A percentile compares a stretch with the other conserved stretches of the same genome.
Conservation (phyloP, 2,888 invertebrate species). For the Thyatira batis region DNA sequence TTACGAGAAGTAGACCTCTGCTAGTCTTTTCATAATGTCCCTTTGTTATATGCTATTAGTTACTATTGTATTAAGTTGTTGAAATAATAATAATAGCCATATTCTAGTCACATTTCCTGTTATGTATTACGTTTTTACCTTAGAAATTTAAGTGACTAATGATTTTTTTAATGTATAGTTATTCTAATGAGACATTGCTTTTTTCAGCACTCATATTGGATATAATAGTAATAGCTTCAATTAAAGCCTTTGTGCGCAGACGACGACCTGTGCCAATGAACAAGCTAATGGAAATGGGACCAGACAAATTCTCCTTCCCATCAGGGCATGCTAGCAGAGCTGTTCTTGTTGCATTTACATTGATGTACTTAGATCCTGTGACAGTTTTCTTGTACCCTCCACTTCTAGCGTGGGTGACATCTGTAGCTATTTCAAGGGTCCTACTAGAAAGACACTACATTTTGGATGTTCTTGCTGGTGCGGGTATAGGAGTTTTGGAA, state of each 20-base stretch:
- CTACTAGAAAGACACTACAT: conserved; percentile 93
- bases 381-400: conserved; percentile 83
- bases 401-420: conserved; percentile 87
- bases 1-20: too few relatives aligned
- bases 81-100: too few relatives aligned
- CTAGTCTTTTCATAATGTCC: too few relatives aligned
- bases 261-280: conserved; percentile 87
- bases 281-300: conserved; percentile 88
- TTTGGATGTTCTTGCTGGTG: conserved; percentile 91
- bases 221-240: conserved; percentile 87
- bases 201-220: conserved; percentile 91
- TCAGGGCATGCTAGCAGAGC: conserved; percentile 96
- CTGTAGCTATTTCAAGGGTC: conserved; percentile 90
- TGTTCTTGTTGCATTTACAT: conserved; percentile 88
- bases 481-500: conserved; percentile 87
- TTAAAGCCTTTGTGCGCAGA: conserved; percentile 90
- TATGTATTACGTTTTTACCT: neutral
- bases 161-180: too few relatives aligned
- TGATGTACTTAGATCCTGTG: conserved; percentile 85
- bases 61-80: too few relatives aligned
- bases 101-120: too few relatives aligned
- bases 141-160: neutral
- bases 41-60: too few relatives aligned
- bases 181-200: too few relatives aligned
- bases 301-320: conserved; percentile 95